Conservation (phyloP, 2,797 vertebrate genomes). For the Chaenodraco wilsoni region DNA sequence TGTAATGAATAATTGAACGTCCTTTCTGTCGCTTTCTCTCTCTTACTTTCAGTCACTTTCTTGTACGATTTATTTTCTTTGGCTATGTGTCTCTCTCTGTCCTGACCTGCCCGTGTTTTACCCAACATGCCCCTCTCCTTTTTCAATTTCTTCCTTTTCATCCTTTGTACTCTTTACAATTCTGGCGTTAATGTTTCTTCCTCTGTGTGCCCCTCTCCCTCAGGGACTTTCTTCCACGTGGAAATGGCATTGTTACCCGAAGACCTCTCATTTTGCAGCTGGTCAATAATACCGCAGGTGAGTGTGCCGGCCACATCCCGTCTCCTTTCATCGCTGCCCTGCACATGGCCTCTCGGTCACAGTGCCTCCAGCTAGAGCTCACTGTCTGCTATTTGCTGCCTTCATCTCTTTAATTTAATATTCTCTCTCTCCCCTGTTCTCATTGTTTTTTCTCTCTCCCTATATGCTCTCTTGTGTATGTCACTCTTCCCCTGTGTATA, state of each 20-base stretch:
- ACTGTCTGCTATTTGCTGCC: constrained; percentile 38
- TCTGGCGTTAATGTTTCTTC: constrained; percentile 36
- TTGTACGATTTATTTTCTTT: neutral
- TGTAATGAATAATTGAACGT: constrained; percentile 51
- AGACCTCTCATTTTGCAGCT: constrained; percentile 97
- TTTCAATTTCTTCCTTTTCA: constrained; percentile 20
- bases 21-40: neutral
- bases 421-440: constrained; percentile 15
- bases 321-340: constrained; percentile 49
- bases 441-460: constrained; percentile 5
- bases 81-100: constrained; percentile 3
- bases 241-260: constrained; percentile 96
- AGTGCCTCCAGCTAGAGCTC: constrained; percentile 47
- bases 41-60: neutral
- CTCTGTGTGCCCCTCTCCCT: constrained; percentile 27
- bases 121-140: neutral
- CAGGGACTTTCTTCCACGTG: constrained; percentile 98
- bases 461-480: neutral
- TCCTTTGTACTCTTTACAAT: neutral
- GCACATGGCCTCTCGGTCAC: constrained; percentile 36
- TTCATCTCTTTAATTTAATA: constrained; percentile 55
- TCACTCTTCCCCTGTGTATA: constrained; percentile 57
- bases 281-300: constrained; percentile 96
- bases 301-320: constrained; percentile 23
- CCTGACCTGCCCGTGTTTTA: neutral